Conservation (phyloP, 2,797 vertebrate genomes). For the Thalassophryne amazonica region DNA sequence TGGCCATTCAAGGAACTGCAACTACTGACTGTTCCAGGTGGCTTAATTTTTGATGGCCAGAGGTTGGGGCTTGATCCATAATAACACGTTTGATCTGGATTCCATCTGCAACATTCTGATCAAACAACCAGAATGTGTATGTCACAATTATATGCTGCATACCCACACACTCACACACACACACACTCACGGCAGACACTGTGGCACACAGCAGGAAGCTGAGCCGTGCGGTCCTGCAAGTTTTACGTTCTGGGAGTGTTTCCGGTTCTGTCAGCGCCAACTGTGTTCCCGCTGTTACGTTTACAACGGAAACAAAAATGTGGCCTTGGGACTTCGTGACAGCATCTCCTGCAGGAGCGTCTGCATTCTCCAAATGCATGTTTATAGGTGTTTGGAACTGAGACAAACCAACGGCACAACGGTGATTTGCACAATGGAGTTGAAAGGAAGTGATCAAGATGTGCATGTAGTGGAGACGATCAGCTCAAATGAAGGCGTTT, state of each 20-base stretch:
- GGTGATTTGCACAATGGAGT: no score
- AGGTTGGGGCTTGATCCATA: no score
- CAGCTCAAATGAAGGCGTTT: no score
- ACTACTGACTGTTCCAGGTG: no score
- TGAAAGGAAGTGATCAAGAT: no score
- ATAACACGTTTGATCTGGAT: no score
- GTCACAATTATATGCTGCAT: background rate
- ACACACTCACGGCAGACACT: constrained; percentile 2
- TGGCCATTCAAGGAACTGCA: no score
- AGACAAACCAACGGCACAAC: constrained; percentile 15
- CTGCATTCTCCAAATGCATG: constrained; percentile 13
- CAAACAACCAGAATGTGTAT: background rate
- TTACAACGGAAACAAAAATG: constrained; percentile 72
- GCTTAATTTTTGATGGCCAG: no score
- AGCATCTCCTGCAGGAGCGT: constrained; percentile 39
- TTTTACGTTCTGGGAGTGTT: constrained; percentile 58
- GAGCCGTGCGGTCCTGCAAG: constrained; percentile 37
- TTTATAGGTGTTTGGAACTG: constrained; percentile 26
- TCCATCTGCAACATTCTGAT: no score
- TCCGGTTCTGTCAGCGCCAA: constrained; percentile 47
- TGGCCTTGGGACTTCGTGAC: constrained; percentile 59
- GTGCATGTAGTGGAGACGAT: no score
- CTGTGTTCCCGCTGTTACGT: constrained; percentile 55
- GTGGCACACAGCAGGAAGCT: constrained; percentile 14
- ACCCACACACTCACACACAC: constrained; percentile 4